Conservation (phyloP, 2,888 invertebrate species). For the Melanchra persicariae region DNA sequence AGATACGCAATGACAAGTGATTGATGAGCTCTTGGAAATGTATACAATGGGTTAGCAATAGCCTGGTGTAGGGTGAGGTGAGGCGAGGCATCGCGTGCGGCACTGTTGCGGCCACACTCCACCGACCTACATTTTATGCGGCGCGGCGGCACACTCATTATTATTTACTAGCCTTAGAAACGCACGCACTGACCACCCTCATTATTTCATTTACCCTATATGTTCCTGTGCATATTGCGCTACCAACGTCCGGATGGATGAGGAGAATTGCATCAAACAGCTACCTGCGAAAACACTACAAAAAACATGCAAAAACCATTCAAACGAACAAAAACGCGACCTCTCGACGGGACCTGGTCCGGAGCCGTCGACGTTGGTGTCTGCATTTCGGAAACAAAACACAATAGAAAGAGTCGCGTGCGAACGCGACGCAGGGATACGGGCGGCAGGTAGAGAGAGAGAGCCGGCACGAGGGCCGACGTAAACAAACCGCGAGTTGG, state of each 20-base stretch:
- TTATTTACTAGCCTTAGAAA: constrained; percentile 82
- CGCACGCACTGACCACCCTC: constrained; percentile 82
- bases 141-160: constrained; percentile 84
- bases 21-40: constrained; percentile 74
- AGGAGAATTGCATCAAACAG: constrained; percentile 72
- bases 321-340: constrained; percentile 86
- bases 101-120: constrained; percentile 82
- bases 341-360: constrained; percentile 84
- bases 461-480: constrained; percentile 87
- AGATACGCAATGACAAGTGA: constrained; percentile 55
- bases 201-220: constrained; percentile 70
- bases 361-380: constrained; percentile 86
- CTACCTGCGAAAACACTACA: constrained; percentile 88
- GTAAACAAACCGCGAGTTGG: constrained; percentile 89
- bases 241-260: constrained; percentile 72
- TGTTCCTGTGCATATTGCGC: constrained; percentile 61
- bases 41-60: constrained; percentile 73
- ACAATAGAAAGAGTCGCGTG: constrained; percentile 89
- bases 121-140: constrained; percentile 91
- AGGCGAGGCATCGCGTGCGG: constrained; percentile 83
- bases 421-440: constrained; percentile 87
- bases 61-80: constrained; percentile 74
- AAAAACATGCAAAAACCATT: constrained; percentile 83
- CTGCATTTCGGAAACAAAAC: constrained; percentile 90
- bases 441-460: constrained; percentile 89